Percentiles rank a stretch among this genome's conserved stretches.
Conservation (phyloP, 2,113 vertebrate genomes). For the Rattus rattus region DNA sequence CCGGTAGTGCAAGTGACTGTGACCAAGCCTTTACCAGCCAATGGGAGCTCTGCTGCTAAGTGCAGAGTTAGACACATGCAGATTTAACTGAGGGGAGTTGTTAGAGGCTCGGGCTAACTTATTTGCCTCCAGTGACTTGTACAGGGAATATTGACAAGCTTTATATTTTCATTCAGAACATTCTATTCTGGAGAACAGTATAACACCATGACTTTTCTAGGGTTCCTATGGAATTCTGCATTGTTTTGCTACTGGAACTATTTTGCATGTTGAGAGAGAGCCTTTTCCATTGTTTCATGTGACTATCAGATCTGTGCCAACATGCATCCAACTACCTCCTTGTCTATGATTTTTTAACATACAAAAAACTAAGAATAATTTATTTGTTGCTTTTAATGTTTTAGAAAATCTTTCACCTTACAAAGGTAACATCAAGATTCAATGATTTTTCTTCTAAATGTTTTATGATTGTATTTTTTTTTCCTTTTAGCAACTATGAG, state of each 20-base stretch:
- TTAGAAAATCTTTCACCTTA: not conserved
- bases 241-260: not conserved
- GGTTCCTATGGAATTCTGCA: not conserved
- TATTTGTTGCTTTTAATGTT: conserved; percentile 48
- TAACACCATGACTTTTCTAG: not conserved
- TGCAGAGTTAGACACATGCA: not conserved
- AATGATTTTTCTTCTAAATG: not conserved
- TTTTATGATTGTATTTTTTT: not conserved
- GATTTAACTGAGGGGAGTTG: not conserved
- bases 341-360: not conserved
- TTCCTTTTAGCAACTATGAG: not conserved
- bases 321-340: not conserved
- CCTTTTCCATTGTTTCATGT: not conserved
- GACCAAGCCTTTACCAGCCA: not conserved
- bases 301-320: not conserved
- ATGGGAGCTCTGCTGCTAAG: not conserved
- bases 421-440: not conserved
- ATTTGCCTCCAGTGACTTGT: not conserved
- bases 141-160: conserved; percentile 5
- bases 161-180: not conserved
- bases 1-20: not conserved
- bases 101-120: not conserved
- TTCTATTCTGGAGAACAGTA: not conserved
- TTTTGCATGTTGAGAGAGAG: not conserved
- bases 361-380: conserved; percentile 1